Percentiles rank a stretch among this genome's conserved stretches.
Evolutionary conservation across 2,888 invertebrate species (phyloP).

Genomic region (Rotaria magnacalcarata): DNA sequence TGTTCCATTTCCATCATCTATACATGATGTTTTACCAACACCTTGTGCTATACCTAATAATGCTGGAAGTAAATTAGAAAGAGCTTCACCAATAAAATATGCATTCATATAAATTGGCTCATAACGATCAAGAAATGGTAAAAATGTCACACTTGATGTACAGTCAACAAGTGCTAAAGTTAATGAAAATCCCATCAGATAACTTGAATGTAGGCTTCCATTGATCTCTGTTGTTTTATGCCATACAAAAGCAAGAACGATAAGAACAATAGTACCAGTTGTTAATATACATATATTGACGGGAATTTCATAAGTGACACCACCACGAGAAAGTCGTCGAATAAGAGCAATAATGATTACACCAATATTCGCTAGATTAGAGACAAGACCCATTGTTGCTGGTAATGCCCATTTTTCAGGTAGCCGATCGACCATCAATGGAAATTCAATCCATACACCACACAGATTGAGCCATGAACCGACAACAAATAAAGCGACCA

Average conservation of each 20-base stretch:
- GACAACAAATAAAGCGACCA: background rate
- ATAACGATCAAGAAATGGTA: slow-evolving; percentile 34
- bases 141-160: slow-evolving; percentile 26
- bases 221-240: background rate
- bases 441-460: slow-evolving; percentile 34
- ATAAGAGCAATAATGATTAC: background rate
- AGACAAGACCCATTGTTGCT: background rate
- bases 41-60: slow-evolving; percentile 30
- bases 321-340: background rate
- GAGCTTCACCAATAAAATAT: slow-evolving; percentile 8
- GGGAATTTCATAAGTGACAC: background rate
- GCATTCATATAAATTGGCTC: background rate
- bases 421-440: background rate
- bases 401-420: slow-evolving; percentile 9
- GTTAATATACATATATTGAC: slow-evolving; percentile 6
- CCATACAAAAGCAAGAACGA: background rate
- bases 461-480: slow-evolving; percentile 24
- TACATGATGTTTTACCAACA: background rate
- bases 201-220: background rate
- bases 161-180: slow-evolving; percentile 14
- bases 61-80: slow-evolving; percentile 16
- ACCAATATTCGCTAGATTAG: slow-evolving; percentile 7
- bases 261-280: background rate
- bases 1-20: background rate
- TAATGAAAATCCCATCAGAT: background rate